Percentiles rank a stretch among this genome's conserved stretches.
These are phyloP conservation scores for Zingel zingel DNA, from an alignment of 2,113 vertebrate genomes.

Conservation along the genomic window DNA sequence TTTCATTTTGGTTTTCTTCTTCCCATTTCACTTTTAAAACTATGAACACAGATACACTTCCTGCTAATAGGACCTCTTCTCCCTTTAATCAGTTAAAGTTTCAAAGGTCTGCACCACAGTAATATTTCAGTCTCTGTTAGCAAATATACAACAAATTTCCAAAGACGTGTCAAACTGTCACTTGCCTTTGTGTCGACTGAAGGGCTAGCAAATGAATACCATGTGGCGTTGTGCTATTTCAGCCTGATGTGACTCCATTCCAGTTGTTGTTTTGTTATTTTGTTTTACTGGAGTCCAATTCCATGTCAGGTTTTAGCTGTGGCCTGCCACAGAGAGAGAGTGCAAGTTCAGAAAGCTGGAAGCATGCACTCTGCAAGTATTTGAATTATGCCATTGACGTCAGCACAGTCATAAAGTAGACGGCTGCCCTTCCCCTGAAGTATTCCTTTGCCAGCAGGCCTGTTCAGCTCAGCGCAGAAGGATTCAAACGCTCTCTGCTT, in stretches of 20 bases:
- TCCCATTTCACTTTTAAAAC: constrained; percentile 25
- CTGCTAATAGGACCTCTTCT: background rate
- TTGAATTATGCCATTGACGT: constrained; percentile 99
- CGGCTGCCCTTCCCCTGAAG: constrained; percentile 92
- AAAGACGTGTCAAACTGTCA: constrained; percentile 41
- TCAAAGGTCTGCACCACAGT: background rate
- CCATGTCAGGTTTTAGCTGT: constrained; percentile 86
- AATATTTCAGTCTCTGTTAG: background rate
- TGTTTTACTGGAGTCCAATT: constrained; percentile 50
- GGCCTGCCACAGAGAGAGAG: constrained; percentile 73
- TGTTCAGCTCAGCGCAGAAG: constrained; percentile 86
- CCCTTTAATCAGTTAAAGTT: background rate
- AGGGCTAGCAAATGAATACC: constrained; percentile 22
- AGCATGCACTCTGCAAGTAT: constrained; percentile 96
- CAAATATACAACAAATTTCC: constrained; percentile 13
- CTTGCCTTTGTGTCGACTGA: constrained; percentile 12
- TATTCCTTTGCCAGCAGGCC: constrained; percentile 93
- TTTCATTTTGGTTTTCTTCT: constrained; percentile 29
- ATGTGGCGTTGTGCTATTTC: constrained; percentile 36
- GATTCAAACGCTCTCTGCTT: constrained; percentile 75
- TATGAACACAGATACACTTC: background rate
- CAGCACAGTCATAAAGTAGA: constrained; percentile 99
- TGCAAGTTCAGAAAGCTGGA: constrained; percentile 90
- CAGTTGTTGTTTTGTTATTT: constrained; percentile 41
- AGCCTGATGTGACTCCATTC: constrained; percentile 52